These are phyloP conservation scores for Griposia aprilina DNA, from an alignment of 2,888 invertebrate species.

Conservation along the genomic window DNA sequence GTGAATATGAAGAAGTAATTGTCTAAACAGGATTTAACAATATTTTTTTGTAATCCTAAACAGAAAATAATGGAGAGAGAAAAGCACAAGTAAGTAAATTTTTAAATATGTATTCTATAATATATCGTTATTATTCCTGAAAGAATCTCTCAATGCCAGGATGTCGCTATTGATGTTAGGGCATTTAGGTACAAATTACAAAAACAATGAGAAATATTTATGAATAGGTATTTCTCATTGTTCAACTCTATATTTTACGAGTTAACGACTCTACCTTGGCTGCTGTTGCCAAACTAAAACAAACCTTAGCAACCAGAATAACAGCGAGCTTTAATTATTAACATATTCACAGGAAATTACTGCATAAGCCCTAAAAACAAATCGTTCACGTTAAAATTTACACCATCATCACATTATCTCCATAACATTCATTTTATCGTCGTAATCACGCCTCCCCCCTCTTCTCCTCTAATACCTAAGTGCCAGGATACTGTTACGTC, in stretches of 20 bases:
- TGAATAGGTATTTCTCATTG: neutral
- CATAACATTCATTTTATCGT: slow-evolving; percentile 55
- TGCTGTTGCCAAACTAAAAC: neutral
- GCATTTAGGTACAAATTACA: no score
- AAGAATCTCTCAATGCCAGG: neutral
- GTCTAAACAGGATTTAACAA: no score
- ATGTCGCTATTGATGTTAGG: neutral
- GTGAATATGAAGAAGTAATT: neutral
- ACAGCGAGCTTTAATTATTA: neutral
- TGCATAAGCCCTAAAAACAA: slow-evolving; percentile 32
- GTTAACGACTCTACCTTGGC: neutral
- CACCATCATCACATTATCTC: slow-evolving; percentile 37
- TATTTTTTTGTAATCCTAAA: no score
- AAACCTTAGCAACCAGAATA: slow-evolving; percentile 14
- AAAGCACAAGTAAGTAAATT: neutral
- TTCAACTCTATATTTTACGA: neutral
- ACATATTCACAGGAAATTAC: slow-evolving; percentile 9
- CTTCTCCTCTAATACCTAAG: slow-evolving; percentile 60
- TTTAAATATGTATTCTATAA: neutral
- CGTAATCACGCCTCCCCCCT: slow-evolving; percentile 60
- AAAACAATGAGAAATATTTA: neutral
- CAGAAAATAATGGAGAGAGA: neutral
- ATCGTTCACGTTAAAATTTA: slow-evolving; percentile 37
- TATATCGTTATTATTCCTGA: neutral
- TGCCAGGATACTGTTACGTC: slow-evolving; percentile 63